Conservation (phyloP, 2,888 invertebrate genomes). For the Lissonota sp. region DNA sequence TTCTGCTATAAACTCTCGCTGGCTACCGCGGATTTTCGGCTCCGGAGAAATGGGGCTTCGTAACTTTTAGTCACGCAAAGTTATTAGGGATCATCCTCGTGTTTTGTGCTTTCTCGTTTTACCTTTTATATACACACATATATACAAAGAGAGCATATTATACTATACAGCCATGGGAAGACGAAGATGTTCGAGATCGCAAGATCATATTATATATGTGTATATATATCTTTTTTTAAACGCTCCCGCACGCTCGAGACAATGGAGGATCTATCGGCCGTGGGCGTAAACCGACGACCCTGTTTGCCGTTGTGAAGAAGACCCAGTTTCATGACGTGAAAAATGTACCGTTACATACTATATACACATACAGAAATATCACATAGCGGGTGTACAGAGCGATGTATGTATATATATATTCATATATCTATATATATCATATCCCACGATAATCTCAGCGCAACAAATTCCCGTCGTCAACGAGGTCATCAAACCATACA, state of each 20-base stretch:
- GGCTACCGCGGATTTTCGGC: slow-evolving; percentile 59
- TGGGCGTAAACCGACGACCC: slow-evolving; percentile 64
- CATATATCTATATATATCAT: neutral
- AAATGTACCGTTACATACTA: slow-evolving; percentile 60
- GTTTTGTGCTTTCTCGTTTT: slow-evolving; percentile 54
- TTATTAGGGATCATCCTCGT: slow-evolving; percentile 63
- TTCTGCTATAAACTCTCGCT: slow-evolving; percentile 3
- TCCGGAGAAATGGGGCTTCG: slow-evolving; percentile 51
- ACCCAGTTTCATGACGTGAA: slow-evolving; percentile 66
- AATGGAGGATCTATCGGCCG: slow-evolving; percentile 63
- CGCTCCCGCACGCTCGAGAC: slow-evolving; percentile 60
- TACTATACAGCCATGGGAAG: slow-evolving; percentile 56
- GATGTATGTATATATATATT: neutral
- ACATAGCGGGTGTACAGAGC: too few relatives aligned
- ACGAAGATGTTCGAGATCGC: slow-evolving; percentile 51
- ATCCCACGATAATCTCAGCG: slow-evolving; percentile 52
- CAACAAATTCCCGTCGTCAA: slow-evolving; percentile 39
- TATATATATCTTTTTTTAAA: slow-evolving; percentile 21
- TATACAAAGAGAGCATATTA: neutral
- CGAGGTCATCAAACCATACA: slow-evolving; percentile 67
- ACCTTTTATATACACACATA: neutral
- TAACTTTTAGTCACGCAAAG: slow-evolving; percentile 62
- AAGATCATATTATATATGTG: slow-evolving; percentile 48
- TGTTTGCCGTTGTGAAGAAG: slow-evolving; percentile 61
- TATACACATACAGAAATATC: slow-evolving; percentile 9